Conservation (phyloP, 2,888 invertebrate genomes). For the Apocheima hispidaria region DNA sequence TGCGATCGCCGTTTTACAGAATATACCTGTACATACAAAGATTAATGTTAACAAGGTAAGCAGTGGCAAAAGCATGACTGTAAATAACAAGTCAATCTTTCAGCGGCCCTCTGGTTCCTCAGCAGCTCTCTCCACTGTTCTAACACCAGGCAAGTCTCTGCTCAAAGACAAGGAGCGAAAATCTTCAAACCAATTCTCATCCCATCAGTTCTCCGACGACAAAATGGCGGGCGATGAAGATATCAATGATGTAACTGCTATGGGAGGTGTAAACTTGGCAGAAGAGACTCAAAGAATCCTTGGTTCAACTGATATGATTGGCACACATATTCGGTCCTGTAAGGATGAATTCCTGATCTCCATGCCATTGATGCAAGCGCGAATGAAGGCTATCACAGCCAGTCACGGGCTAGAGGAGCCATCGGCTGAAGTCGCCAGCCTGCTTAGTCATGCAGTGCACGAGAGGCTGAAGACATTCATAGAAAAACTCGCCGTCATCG, state of each 20-base stretch:
- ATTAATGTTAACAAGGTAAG: constrained; percentile 71
- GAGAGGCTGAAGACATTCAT: constrained; percentile 96
- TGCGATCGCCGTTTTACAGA: constrained; percentile 76
- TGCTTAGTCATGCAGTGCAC: constrained; percentile 97
- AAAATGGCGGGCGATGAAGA: constrained; percentile 95
- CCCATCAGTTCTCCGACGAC: constrained; percentile 78
- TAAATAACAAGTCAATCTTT: constrained; percentile 67
- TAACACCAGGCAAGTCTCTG: constrained; percentile 86
- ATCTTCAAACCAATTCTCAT: constrained; percentile 83
- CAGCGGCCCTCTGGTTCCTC: constrained; percentile 63
- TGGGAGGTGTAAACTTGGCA: constrained; percentile 99
- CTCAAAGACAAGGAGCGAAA: constrained; percentile 93
- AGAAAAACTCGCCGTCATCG: constrained; percentile 96
- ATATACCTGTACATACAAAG: constrained; percentile 77
- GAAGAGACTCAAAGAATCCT: constrained; percentile 98
- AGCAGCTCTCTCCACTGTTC: constrained; percentile 68
- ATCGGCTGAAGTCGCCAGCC: constrained; percentile 92
- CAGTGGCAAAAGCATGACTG: constrained; percentile 82
- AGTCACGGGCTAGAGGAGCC: constrained; percentile 94
- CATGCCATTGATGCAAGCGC: constrained; percentile 90
- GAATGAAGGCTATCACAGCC: constrained; percentile 91
- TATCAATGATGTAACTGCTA: constrained; percentile 99
- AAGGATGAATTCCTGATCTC: constrained; percentile 96
- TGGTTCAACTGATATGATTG: constrained; percentile 96
- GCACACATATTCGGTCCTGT: constrained; percentile 95